Conservation (phyloP, 2,113 vertebrate species). For the Phylloscopus whistleri region DNA sequence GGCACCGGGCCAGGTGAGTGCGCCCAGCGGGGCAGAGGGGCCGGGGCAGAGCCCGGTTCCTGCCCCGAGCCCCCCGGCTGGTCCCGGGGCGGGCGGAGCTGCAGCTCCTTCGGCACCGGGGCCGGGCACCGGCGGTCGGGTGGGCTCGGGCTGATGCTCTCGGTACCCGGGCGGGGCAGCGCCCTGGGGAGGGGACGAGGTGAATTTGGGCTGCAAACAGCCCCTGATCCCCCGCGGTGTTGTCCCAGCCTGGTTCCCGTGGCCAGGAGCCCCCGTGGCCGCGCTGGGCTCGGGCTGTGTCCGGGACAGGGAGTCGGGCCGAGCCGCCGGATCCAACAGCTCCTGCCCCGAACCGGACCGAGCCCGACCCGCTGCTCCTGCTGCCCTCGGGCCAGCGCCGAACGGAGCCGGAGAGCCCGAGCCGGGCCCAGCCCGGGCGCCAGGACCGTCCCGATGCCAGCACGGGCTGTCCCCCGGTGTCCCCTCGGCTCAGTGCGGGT, state of each 20-base stretch:
- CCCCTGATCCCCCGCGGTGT: fast-evolving
- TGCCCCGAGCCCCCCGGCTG: background rate
- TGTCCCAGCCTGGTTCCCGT: background rate
- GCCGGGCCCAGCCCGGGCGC: fast-evolving
- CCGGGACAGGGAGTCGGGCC: background rate
- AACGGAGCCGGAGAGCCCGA: background rate
- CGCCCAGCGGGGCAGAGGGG: background rate
- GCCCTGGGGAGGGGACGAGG: background rate
- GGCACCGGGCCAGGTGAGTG: constrained; percentile 22
- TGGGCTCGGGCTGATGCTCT: background rate
- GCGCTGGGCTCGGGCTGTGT: background rate
- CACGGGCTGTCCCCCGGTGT: background rate
- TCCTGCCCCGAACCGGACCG: background rate
- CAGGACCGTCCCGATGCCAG: background rate
- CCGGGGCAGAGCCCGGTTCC: background rate
- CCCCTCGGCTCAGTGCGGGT: background rate
- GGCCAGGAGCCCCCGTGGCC: background rate
- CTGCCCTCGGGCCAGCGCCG: background rate
- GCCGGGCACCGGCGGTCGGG: fast-evolving
- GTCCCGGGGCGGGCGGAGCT: background rate
- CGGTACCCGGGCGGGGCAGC: background rate
- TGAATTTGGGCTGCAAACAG: background rate
- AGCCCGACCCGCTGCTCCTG: background rate
- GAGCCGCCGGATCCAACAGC: background rate
- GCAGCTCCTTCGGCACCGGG: background rate